These are phyloP conservation scores for Onychomys leucogaster DNA, from an alignment of 2,797 vertebrate genomes.

Conservation along the genomic window DNA sequence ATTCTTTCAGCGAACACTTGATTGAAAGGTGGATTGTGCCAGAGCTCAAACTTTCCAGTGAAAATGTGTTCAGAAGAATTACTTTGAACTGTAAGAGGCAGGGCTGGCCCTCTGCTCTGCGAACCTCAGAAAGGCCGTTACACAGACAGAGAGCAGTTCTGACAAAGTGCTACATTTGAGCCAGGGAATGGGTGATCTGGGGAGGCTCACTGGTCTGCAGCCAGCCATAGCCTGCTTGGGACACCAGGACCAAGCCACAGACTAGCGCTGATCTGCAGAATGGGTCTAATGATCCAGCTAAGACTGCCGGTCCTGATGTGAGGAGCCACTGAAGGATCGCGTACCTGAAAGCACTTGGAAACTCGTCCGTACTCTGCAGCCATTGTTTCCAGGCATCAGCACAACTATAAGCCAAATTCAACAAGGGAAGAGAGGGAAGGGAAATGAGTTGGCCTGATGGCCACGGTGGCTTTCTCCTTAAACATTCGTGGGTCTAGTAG, in stretches of 20 bases:
- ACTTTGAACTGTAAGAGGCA: constrained; percentile 57
- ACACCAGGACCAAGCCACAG: background rate
- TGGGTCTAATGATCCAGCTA: background rate
- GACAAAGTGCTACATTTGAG: background rate
- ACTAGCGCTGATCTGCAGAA: background rate
- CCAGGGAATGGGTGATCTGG: background rate
- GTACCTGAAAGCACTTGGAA: background rate
- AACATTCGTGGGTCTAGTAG: background rate
- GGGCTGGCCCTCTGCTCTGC: constrained; percentile 23
- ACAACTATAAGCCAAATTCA: constrained; percentile 33
- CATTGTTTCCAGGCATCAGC: background rate
- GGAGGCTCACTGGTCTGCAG: background rate
- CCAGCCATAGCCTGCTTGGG: background rate
- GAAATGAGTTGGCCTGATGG: constrained; percentile 4
- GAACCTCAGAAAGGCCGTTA: background rate
- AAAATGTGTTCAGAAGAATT: constrained; percentile 55
- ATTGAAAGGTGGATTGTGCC: constrained; percentile 38
- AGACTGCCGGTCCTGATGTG: background rate
- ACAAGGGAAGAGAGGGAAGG: background rate
- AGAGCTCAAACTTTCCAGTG: constrained; percentile 18
- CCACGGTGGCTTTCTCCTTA: constrained; percentile 10
- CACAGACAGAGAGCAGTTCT: background rate
- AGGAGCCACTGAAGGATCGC: background rate
- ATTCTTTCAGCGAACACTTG: constrained; percentile 52
- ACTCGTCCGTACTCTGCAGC: background rate